Conservation (phyloP, 2,888 invertebrate species). For the Entomobrya proxima region DNA sequence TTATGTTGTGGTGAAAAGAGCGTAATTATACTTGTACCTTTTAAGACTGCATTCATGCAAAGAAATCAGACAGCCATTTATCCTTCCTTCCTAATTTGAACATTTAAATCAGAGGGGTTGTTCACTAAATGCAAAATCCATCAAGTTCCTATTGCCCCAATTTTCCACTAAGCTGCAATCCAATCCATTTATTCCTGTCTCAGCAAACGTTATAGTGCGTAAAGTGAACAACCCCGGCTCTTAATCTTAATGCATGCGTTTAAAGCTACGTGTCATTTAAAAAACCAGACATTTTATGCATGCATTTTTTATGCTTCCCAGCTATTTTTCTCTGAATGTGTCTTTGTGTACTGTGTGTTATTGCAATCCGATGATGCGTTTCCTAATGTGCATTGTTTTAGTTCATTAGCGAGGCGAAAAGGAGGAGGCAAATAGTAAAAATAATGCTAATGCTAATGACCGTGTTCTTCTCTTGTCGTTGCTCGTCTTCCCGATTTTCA, state of each 20-base stretch:
- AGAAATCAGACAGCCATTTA: slow-evolving; percentile 9
- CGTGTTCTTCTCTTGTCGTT: slow-evolving; percentile 11
- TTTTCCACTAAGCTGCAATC: background rate
- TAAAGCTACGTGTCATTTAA: background rate
- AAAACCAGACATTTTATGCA: slow-evolving; percentile 16
- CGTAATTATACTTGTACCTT: slow-evolving; percentile 43
- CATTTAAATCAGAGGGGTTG: background rate
- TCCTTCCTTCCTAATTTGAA: background rate
- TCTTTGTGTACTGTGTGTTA: background rate
- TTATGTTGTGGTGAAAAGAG: background rate
- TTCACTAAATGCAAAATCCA: background rate
- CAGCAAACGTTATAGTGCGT: too few relatives aligned
- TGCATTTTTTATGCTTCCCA: slow-evolving; percentile 15
- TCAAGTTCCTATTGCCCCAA: background rate
- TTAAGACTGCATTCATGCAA: slow-evolving; percentile 29
- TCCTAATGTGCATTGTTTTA: slow-evolving; percentile 57
- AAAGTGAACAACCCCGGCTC: background rate
- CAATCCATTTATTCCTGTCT: background rate
- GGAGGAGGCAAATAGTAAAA: slow-evolving; percentile 9
- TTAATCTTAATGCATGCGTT: background rate
- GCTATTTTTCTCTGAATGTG: slow-evolving; percentile 42
- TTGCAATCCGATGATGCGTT: slow-evolving; percentile 27
- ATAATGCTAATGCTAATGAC: slow-evolving; percentile 57
- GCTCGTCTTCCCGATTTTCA: slow-evolving; percentile 29
- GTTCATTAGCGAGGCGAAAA: slow-evolving; percentile 60